Evolutionary conservation across 2,113 vertebrate species (phyloP).

Genomic region (Leptobrachium ailaonicum): DNA sequence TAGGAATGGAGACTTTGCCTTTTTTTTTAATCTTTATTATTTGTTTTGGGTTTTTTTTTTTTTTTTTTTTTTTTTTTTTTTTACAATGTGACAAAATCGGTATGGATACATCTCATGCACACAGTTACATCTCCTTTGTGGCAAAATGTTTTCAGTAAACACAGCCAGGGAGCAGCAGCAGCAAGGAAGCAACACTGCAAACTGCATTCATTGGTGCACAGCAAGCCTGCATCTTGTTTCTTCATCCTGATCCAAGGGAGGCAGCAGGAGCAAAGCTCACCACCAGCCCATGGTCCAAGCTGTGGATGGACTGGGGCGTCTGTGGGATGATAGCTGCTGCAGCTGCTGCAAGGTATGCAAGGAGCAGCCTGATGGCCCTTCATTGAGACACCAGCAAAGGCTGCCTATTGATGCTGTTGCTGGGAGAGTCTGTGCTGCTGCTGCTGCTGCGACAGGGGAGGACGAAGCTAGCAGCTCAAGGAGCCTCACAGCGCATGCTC

Average conservation of each 20-base stretch:
- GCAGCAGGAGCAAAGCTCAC: neutral
- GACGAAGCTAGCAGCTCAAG: constrained; percentile 89
- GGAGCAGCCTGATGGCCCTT: constrained; percentile 32
- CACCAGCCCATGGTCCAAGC: neutral
- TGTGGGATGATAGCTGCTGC: constrained; percentile 34
- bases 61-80: constrained; percentile 20
- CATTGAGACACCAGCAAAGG: constrained; percentile 21
- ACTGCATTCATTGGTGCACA: constrained; percentile 8
- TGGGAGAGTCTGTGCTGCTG: constrained; percentile 63
- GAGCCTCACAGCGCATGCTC: constrained; percentile 90
- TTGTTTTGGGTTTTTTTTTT: too few relatives aligned
- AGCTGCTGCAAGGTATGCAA: constrained; percentile 50
- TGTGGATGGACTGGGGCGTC: constrained; percentile 43
- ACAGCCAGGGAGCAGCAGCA: neutral
- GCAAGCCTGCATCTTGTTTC: neutral
- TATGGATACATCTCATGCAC: constrained; percentile 20
- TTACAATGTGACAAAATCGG: constrained; percentile 31
- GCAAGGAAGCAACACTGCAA: neutral
- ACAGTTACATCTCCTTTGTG: neutral
- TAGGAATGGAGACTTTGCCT: constrained; percentile 61
- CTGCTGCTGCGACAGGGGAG: constrained; percentile 94
- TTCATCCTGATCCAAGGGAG: constrained; percentile 31
- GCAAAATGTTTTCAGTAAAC: neutral
- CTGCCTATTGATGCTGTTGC: constrained; percentile 59
- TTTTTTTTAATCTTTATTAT: too few relatives aligned